Base-by-base conservation (phyloP, 2,113 vertebrate species). In the Pyrgilauda ruficollis region DNA sequence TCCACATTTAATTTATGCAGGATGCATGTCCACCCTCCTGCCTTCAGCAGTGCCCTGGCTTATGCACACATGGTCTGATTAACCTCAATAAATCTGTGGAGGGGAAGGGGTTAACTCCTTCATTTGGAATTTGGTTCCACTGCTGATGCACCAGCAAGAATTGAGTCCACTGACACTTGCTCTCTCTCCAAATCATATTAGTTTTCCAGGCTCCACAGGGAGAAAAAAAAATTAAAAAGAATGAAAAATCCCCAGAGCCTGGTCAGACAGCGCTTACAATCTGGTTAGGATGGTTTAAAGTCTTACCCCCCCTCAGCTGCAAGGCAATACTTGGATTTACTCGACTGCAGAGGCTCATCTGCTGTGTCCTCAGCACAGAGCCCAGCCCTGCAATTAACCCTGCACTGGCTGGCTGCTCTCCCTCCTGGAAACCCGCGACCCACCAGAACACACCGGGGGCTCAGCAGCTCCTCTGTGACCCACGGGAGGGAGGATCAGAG, bases 121-220 rank as follows among this genome's bases (percentile, higher is more conserved):
- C 68, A 72, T 81, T 87, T 67, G 52, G 47, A 74, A 74, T 81
- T 81, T 70, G 28, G 68, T 86, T 93, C 89, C 73, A 67, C 46
- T 80, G 82, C 70, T 66, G 58, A 68, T 83, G 72, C 21, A 53
- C 62, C 58, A 49, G 87, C 35, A 91, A 90, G 94, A 95, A 93
- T 43, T 90, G 68, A 95, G 72, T 47, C 91, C 64, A 31, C 47
- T 70, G 91, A 86, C 94, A 86, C 86, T 92, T 93, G 79, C 80
- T 95, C 76, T 84, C 64, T 90, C 80, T 90, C 64, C 72, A 93
- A 96, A 95, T 95, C 73, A 41, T 62, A 86, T 96, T 93, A 94
- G 76, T 74, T 39, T 61, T 63, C 30, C 35, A 52, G 64, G 47
- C 46, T 94, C 73, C 83, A 50, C 10, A 15, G 76, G 93, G 73